phyloP scores from a whole-genome alignment of 2,113 vertebrate genomes.

The Hippocampus barbouri region DNA sequence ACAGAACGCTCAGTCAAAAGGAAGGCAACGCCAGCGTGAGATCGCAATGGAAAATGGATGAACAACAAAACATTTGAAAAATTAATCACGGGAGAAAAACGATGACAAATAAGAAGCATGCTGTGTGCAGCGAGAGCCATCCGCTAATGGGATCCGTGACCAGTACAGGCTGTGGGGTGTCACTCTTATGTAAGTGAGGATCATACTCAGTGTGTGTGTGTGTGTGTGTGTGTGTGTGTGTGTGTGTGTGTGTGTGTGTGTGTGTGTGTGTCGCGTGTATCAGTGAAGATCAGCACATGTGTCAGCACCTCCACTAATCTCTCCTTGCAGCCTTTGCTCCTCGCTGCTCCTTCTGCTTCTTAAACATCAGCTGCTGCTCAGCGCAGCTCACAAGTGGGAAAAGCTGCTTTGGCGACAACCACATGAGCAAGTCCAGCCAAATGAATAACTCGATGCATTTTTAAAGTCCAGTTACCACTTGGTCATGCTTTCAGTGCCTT shows the following conservation, averaged over 20 bases:
- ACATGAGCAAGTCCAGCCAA: conserved; percentile 5
- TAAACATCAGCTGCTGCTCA: conserved; percentile 31
- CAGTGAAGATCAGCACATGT: conserved; percentile 51
- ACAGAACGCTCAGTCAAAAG: conserved; percentile 2
- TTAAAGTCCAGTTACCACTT: too few species aligned
- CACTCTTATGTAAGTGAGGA: conserved; percentile 36
- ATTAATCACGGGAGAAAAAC: conserved; percentile 39
- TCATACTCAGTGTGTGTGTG: conserved; percentile 33
- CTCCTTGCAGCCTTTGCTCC: conserved; percentile 47
- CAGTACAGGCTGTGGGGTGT: conserved; percentile 44
- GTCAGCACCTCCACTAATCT: conserved; percentile 69
- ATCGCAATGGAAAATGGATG: conserved; percentile 36
- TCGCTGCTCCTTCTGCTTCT: not conserved
- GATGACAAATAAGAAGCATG: not conserved
- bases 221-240: conserved; percentile 2
- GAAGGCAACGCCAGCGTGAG: conserved; percentile 40
- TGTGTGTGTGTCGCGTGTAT: conserved; percentile 25
- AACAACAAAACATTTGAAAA: conserved; percentile 50
- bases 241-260: not conserved
- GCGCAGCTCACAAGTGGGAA: conserved; percentile 42
- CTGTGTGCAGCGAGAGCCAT: not conserved
- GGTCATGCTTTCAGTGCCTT: too few species aligned
- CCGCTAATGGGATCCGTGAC: conserved; percentile 18
- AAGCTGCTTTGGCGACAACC: conserved; percentile 32
- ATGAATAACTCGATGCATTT: too few species aligned